Evolutionary conservation across 2,113 vertebrate species (phyloP), one percentile per base, ranked within the genome.

Genomic region (Lycaon pictus): DNA sequence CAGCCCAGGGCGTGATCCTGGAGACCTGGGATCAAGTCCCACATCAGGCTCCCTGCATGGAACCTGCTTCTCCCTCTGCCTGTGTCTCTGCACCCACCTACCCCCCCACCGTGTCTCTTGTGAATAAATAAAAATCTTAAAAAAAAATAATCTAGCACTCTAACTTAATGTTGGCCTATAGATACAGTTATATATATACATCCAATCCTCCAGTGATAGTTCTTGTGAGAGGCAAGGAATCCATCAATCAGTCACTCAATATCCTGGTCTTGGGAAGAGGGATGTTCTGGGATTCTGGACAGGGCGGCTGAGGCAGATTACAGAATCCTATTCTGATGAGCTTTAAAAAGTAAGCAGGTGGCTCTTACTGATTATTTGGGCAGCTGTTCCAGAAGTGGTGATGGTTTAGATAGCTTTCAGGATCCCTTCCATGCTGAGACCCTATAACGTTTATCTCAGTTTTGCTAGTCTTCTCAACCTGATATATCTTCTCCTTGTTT

Each of bases 41-140:
- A 43, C 43, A 43, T 43, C 43, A 7, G 43, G 43, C 6, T 43
- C 43, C 43, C 43, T 43, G 43, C 43, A 43, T 43, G 43, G 7
- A 43, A 1, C 43, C 43, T 43, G 43, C 7, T 43, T 43, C 43
- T 43, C 43, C 43, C 43, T 43, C 43, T 43, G 43, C 43, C 43
- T 43, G 43, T 43, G 43, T 43, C 5, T 43, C 43, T 43, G 43
- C 43, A 0, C 1, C 43, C 43, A 1, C 5, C 43, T 0, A 1
- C 43, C 43, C 43, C 43, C 5, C 5, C 43, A 5, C 43, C 37
- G 43, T 43, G 43, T 43, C 43, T 43, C 43, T 43, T 43, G 43
- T 43, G 43, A 43, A 43, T 43, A 43, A 43, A 43, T 43, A 43
- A 43, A 43, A 43, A 7, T 43, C 43, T 43, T 43, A 43, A 43